Evolutionary conservation across 2,113 vertebrate species (phyloP).

Genomic region (Muntiacus muntjak): DNA sequence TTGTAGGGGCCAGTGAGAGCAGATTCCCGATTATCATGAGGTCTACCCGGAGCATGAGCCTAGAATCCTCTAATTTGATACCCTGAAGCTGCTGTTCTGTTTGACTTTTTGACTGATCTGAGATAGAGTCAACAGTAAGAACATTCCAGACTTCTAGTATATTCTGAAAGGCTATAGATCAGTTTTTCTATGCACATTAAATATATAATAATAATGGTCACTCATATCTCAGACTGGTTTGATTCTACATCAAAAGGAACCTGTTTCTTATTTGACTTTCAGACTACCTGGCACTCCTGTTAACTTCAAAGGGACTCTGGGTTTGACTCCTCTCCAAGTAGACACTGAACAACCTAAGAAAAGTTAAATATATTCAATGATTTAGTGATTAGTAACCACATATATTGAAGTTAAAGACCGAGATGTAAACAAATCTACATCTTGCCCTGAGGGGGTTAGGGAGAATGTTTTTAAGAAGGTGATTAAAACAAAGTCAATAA

Average conservation of each 20-base stretch:
- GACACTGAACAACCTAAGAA: background rate
- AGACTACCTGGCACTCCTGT: background rate
- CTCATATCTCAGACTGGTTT: background rate
- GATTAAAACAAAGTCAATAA: background rate
- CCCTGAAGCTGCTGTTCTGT: background rate
- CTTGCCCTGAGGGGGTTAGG: background rate
- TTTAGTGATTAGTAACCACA: background rate
- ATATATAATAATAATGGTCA: background rate
- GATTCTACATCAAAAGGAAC: background rate
- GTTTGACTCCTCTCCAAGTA: background rate
- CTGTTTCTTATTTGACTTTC: constrained; percentile 2
- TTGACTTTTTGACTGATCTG: background rate
- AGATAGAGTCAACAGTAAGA: background rate
- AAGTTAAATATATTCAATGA: background rate
- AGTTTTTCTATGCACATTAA: background rate
- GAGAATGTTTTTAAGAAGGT: background rate
- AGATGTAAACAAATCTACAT: background rate
- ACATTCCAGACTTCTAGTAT: background rate
- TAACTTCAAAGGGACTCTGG: background rate
- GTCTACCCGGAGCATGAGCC: background rate
- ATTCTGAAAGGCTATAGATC: background rate
- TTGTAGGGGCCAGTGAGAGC: background rate
- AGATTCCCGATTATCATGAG: background rate
- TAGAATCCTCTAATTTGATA: background rate
- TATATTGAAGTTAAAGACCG: background rate